Evolutionary conservation across 2,888 invertebrate species (phyloP).

Genomic region (Urechis unicinctus): DNA sequence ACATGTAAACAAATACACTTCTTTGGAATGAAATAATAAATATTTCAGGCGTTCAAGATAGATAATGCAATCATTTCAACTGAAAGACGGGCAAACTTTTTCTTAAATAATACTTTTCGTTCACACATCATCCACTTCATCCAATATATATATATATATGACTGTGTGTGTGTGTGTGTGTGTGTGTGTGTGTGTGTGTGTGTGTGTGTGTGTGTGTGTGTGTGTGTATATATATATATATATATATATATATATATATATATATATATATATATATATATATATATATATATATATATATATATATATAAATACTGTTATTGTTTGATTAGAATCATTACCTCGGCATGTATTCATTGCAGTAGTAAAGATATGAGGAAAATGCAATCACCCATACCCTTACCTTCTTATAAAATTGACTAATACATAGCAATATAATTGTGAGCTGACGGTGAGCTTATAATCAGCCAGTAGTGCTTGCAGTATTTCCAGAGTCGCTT

Average conservation of each 20-base stretch:
- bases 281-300: slow-evolving; percentile 1
- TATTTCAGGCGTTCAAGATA: too few relatives aligned
- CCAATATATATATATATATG: background rate
- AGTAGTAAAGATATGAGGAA: background rate
- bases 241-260: slow-evolving; percentile 1
- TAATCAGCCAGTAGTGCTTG: too few relatives aligned
- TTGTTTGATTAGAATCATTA: background rate
- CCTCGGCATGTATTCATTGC: background rate
- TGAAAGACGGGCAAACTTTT: too few relatives aligned
- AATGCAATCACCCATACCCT: background rate
- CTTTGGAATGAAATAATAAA: too few relatives aligned
- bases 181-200: slow-evolving; percentile 1
- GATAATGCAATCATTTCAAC: too few relatives aligned
- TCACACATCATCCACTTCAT: too few relatives aligned
- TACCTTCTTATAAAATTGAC: too few relatives aligned
- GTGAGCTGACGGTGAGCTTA: too few relatives aligned
- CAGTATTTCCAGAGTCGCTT: too few relatives aligned
- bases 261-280: slow-evolving; percentile 1
- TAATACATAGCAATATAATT: too few relatives aligned
- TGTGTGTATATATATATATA: slow-evolving; percentile 1
- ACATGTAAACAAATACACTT: too few relatives aligned
- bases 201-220: slow-evolving; percentile 1
- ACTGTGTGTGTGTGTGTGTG: background rate
- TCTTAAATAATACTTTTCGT: too few relatives aligned
- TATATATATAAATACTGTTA: background rate